These are phyloP conservation scores for Caenorhabditis macrosperma DNA, from an alignment of 2,888 invertebrate genomes.

Conservation along the genomic window DNA sequence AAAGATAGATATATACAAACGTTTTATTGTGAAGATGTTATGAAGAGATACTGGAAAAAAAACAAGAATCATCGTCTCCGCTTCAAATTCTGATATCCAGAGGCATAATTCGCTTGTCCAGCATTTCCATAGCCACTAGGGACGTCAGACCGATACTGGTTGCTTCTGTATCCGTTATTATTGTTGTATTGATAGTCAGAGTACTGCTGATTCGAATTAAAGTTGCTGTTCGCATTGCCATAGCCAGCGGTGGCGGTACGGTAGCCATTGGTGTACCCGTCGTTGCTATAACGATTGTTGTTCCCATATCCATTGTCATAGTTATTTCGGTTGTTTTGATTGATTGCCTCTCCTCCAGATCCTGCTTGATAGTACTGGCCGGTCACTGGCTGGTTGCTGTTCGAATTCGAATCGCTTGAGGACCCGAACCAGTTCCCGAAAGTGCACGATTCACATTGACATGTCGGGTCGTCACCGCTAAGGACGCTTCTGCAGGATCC, in stretches of 20 bases:
- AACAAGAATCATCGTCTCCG: conserved; percentile 1
- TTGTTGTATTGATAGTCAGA: conserved; percentile 12
- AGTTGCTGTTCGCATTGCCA: conserved; percentile 39
- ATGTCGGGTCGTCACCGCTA: conserved; percentile 30
- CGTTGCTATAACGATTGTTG: conserved; percentile 25
- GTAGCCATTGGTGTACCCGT: conserved; percentile 26
- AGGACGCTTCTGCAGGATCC: conserved; percentile 38
- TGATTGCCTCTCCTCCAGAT: conserved; percentile 29
- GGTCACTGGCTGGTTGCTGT: conserved; percentile 31
- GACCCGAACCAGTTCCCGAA: conserved; percentile 45
- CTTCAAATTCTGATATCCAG: conserved; percentile 41
- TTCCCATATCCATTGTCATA: conserved; percentile 8
- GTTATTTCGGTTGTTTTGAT: conserved; percentile 21
- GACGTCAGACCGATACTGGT: conserved; percentile 39
- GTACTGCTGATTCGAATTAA: conserved; percentile 43
- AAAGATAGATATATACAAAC: background rate
- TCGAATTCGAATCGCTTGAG: conserved; percentile 31
- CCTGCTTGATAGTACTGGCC: conserved; percentile 39
- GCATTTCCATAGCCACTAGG: conserved; percentile 39
- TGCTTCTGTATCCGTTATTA: conserved; percentile 13
- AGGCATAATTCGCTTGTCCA: conserved; percentile 29
- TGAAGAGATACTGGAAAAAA: background rate
- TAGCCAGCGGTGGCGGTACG: conserved; percentile 19
- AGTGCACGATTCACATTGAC: conserved; percentile 44
- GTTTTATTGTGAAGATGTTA: background rate